These are phyloP conservation scores for Eulemur mongoz DNA, from an alignment of 2,797 vertebrate genomes.

Conservation along the genomic window DNA sequence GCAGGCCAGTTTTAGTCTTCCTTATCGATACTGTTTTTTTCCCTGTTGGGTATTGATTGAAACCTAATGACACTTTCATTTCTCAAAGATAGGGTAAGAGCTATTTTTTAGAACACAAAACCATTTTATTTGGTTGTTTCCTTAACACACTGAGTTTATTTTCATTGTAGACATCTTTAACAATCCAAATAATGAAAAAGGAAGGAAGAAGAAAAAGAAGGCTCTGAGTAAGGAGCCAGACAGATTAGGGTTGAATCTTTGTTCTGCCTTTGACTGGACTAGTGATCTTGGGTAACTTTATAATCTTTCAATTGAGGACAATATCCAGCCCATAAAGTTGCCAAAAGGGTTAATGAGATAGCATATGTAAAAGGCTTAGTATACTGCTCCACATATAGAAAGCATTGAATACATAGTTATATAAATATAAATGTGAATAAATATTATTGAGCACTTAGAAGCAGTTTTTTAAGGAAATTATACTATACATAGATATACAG, in stretches of 20 bases:
- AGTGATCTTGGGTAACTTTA: not conserved
- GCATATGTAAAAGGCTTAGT: not conserved
- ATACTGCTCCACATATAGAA: not conserved
- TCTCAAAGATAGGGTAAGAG: not conserved
- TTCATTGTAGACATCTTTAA: constrained; percentile 34
- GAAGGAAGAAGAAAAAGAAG: not conserved
- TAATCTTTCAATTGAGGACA: not conserved
- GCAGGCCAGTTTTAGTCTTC: not conserved
- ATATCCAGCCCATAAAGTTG: not conserved
- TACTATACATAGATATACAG: not conserved
- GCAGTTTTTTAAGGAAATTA: not conserved
- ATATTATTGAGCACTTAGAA: not conserved
- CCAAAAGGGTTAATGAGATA: not conserved
- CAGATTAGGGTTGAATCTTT: not conserved
- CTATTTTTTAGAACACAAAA: constrained; percentile 39
- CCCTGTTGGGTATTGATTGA: not conserved
- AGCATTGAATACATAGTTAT: not conserved
- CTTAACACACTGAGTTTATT: not conserved
- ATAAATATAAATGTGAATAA: not conserved
- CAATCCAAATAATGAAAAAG: constrained; percentile 11
- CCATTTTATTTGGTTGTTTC: constrained; percentile 4
- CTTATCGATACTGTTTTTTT: not conserved
- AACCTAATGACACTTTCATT: not conserved
- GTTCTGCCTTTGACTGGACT: not conserved
- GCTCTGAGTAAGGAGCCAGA: not conserved